Evolutionary conservation across 2,797 vertebrate species (phyloP).

Genomic region (Anolis apletophallus): DNA sequence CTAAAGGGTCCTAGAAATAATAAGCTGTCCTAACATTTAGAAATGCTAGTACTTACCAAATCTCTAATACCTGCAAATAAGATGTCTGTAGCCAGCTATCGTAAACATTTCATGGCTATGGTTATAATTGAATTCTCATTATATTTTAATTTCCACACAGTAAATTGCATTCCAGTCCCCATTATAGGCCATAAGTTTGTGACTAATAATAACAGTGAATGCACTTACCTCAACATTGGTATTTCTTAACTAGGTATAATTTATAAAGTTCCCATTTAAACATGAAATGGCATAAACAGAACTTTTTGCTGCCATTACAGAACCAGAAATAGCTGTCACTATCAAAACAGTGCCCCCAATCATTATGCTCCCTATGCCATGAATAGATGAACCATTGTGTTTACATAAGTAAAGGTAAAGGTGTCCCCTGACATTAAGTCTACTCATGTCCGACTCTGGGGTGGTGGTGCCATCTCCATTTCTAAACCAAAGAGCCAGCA

Average conservation of each 20-base stretch:
- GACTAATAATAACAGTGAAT: neutral
- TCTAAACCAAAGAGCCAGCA: too few species aligned
- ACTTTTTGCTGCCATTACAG: neutral
- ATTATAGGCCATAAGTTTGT: too few species aligned
- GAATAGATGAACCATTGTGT: neutral
- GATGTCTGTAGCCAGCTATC: neutral
- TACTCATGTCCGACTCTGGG: too few species aligned
- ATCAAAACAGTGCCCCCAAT: neutral
- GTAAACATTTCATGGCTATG: neutral
- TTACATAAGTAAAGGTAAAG: neutral
- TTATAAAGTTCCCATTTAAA: neutral
- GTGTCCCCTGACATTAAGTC: too few species aligned
- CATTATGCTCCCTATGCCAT: neutral
- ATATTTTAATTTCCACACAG: neutral
- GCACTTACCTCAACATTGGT: neutral
- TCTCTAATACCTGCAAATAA: neutral
- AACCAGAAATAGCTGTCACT: slow-evolving; percentile 1
- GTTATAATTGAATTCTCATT: neutral
- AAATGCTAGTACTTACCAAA: neutral
- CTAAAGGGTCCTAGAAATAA: too few species aligned
- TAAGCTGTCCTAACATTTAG: neutral
- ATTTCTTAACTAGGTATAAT: neutral
- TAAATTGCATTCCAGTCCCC: slow-evolving; percentile 18
- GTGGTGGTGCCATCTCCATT: too few species aligned
- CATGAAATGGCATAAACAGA: neutral